phyloP scores from a whole-genome alignment of 2,113 vertebrate species.

The Potamarius usumacintae region DNA sequence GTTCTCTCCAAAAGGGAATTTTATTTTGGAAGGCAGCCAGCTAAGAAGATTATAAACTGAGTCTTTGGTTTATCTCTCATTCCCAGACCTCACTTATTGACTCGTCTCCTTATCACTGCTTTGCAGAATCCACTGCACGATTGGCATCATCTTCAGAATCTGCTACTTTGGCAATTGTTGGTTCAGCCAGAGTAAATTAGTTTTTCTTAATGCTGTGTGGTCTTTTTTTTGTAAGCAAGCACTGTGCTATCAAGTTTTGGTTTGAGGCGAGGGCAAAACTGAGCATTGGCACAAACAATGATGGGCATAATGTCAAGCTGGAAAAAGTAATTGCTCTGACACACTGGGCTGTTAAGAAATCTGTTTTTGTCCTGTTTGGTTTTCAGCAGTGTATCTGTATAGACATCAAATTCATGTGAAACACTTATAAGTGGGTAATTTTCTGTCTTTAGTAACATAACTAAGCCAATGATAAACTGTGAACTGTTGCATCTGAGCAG shows the following conservation, averaged over 20 bases:
- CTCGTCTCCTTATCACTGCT: conserved; percentile 77
- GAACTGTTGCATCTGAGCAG: background rate
- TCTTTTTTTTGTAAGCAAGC: background rate
- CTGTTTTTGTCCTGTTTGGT: background rate
- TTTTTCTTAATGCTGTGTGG: conserved; percentile 33
- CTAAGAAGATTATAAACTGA: conserved; percentile 76
- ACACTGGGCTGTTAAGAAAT: background rate
- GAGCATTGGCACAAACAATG: background rate
- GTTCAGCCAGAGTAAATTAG: conserved; percentile 52
- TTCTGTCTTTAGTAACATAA: background rate
- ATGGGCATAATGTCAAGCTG: background rate
- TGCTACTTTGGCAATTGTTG: conserved; percentile 60
- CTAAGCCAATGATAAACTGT: background rate
- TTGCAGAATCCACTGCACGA: conserved; percentile 71
- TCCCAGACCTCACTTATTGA: conserved; percentile 68
- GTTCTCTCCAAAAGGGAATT: conserved; percentile 70
- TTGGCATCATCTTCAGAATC: conserved; percentile 65
- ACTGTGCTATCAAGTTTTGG: background rate
- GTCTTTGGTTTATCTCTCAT: conserved; percentile 77
- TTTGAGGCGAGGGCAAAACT: background rate
- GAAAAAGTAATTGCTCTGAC: background rate
- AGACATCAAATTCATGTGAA: background rate
- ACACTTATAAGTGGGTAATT: background rate
- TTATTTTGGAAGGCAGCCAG: conserved; percentile 70
- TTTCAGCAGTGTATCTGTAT: background rate